A percentile compares a stretch with the other conserved stretches of the same genome.
Evolutionary conservation across 2,797 vertebrate species (phyloP).

Genomic region (Crax fasciolata): DNA sequence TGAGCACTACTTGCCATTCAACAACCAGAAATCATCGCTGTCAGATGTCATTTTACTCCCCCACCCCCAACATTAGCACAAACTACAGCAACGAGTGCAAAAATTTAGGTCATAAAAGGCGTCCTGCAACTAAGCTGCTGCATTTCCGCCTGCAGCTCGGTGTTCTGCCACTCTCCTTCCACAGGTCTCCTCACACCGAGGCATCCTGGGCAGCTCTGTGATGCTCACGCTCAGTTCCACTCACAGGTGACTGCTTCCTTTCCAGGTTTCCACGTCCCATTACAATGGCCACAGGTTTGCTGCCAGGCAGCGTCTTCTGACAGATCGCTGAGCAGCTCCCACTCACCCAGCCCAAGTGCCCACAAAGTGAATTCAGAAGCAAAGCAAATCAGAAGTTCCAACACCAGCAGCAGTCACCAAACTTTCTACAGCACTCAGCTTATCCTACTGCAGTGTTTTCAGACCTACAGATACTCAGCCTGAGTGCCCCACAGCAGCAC

Average conservation of each 20-base stretch:
- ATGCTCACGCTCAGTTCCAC: neutral
- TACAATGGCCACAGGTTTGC: neutral
- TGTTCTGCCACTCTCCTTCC: neutral
- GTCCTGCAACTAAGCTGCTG: neutral
- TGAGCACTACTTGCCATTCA: neutral
- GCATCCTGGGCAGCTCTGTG: neutral
- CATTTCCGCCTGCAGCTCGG: neutral
- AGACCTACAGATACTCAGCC: neutral
- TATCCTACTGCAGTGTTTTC: neutral
- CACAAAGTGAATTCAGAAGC: neutral
- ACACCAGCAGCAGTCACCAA: neutral
- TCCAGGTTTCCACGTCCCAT: no score
- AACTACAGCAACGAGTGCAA: neutral
- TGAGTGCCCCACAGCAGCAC: neutral
- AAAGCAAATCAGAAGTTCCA: neutral
- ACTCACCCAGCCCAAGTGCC: neutral
- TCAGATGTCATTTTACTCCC: neutral
- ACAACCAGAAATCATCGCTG: neutral
- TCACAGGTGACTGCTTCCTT: neutral
- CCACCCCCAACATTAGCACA: neutral
- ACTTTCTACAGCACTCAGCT: fast-evolving
- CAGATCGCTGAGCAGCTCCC: neutral
- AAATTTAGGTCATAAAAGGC: neutral
- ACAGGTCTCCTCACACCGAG: neutral
- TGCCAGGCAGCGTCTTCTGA: neutral